Conservation (phyloP, 2,888 invertebrate species). For the Andrena haemorrhoa region DNA sequence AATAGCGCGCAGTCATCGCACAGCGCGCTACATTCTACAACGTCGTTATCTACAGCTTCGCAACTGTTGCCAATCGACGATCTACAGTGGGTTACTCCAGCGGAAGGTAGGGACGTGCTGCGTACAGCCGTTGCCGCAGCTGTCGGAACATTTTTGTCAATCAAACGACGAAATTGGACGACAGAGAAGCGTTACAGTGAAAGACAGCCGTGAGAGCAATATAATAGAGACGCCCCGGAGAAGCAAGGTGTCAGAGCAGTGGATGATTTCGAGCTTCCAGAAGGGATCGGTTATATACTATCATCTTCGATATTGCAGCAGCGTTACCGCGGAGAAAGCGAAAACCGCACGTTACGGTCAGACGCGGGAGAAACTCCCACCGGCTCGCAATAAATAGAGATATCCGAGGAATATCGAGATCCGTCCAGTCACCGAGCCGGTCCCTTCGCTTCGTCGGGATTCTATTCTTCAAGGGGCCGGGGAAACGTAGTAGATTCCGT, state of each 20-base stretch:
- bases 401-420: constrained; percentile 46
- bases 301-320: constrained; percentile 19
- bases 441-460: not conserved
- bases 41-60: not conserved
- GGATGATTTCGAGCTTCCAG: constrained; percentile 17
- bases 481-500: not conserved
- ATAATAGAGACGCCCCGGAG: constrained; percentile 40
- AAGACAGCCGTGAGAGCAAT: constrained; percentile 46
- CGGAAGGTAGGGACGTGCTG: not conserved
- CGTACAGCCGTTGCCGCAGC: not conserved
- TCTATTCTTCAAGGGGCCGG: not conserved
- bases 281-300: constrained; percentile 3
- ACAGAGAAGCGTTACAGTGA: constrained; percentile 18
- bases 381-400: constrained; percentile 41
- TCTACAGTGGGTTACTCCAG: not conserved
- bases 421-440: not conserved
- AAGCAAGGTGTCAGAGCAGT: constrained; percentile 37
- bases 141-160: not conserved
- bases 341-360: constrained; percentile 12
- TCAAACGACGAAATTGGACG: constrained; percentile 17
- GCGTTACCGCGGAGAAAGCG: constrained; percentile 11
- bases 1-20: not conserved
- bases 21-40: not conserved
- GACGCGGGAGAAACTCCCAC: constrained; percentile 35
- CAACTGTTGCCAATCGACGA: not conserved